phyloP scores from a whole-genome alignment of 2,888 invertebrate species.

The Troides aeacus region DNA sequence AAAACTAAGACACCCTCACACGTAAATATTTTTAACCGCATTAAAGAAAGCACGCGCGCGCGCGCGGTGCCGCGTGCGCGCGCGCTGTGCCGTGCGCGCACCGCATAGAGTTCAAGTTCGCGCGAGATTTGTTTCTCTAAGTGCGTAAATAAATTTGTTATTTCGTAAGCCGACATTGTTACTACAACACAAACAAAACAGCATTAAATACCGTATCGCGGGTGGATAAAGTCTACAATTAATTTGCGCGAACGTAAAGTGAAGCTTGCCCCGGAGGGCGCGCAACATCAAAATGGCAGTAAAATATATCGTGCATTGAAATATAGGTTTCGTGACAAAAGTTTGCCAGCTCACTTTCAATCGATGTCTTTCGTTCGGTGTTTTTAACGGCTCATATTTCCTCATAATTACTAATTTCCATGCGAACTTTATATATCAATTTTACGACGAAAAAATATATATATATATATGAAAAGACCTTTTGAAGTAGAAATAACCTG shows the following conservation, averaged over 20 bases:
- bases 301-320: constrained; percentile 74
- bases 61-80: too few species aligned
- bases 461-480: background rate
- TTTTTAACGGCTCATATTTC: constrained; percentile 46
- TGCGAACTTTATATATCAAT: constrained; percentile 39
- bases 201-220: constrained; percentile 23
- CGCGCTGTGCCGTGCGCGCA: constrained; percentile 32
- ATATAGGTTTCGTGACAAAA: constrained; percentile 68
- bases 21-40: constrained; percentile 59
- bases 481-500: background rate
- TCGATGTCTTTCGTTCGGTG: constrained; percentile 63
- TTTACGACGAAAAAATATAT: background rate
- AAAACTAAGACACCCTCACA: constrained; percentile 54
- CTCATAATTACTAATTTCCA: constrained; percentile 67
- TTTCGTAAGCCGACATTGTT: constrained; percentile 31
- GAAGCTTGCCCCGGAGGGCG: constrained; percentile 34
- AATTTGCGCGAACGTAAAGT: constrained; percentile 17
- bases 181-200: constrained; percentile 28
- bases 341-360: constrained; percentile 61
- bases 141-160: constrained; percentile 20
- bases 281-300: constrained; percentile 59
- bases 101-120: constrained; percentile 42
- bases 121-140: constrained; percentile 10
- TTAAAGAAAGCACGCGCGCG: constrained; percentile 46
- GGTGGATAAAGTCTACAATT: constrained; percentile 18